Conservation (phyloP, 1,140 invertebrate genomes). For the Yoshiicerus persimilis region DNA sequence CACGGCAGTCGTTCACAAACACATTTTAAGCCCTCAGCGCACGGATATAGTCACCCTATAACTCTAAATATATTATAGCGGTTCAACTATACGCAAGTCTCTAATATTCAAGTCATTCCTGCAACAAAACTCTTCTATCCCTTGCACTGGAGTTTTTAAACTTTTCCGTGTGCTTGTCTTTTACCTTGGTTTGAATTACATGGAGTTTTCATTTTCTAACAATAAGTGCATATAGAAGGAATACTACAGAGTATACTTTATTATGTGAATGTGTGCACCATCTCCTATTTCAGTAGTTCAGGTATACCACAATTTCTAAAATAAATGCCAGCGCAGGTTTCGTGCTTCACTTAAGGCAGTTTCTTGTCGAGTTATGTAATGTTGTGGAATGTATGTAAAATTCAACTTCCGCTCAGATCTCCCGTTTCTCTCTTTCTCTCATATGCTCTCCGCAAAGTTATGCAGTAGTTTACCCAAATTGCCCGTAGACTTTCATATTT, state of each 20-base stretch:
- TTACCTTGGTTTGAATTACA: too few relatives aligned
- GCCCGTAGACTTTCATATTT: slow-evolving; percentile 21
- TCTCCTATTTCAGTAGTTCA: not conserved
- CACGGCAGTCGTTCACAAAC: not conserved
- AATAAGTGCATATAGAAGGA: too few relatives aligned
- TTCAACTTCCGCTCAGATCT: not conserved
- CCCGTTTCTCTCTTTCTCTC: too few relatives aligned
- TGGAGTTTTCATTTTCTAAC: too few relatives aligned
- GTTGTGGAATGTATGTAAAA: not conserved
- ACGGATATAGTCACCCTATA: too few relatives aligned
- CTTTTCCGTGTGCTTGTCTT: too few relatives aligned
- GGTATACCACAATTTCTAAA: not conserved
- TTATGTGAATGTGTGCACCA: not conserved
- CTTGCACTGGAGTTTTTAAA: too few relatives aligned
- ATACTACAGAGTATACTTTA: too few relatives aligned
- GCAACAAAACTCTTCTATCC: too few relatives aligned
- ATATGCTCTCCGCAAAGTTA: not conserved
- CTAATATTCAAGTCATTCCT: too few relatives aligned
- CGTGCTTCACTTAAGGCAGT: not conserved
- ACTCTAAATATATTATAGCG: too few relatives aligned
- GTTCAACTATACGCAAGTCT: too few relatives aligned
- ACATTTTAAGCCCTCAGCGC: not conserved
- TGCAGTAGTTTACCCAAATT: slow-evolving; percentile 27
- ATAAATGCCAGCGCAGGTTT: not conserved
- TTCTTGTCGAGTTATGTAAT: not conserved